A percentile compares a stretch with the other conserved stretches of the same genome.
These are phyloP conservation scores for Ecliptopera silaceata DNA, from an alignment of 2,888 invertebrate genomes.

Conservation along the genomic window DNA sequence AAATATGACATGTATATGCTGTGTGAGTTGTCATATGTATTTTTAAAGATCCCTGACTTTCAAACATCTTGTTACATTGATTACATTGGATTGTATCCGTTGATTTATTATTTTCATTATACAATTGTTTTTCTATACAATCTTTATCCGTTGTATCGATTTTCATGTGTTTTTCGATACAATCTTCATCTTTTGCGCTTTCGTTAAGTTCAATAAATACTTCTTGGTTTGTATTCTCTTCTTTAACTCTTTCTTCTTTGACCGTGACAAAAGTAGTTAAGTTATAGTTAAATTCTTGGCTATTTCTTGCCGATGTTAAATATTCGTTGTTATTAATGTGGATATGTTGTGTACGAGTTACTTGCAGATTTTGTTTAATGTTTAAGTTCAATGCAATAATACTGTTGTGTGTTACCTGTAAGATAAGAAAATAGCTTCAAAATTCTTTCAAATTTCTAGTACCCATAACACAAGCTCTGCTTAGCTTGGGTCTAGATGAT, in stretches of 20 bases:
- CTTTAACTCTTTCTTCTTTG: conserved; percentile 7
- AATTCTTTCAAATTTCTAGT: no score
- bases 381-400: neutral
- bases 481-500: no score
- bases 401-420: neutral
- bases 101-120: neutral
- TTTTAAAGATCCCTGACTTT: conserved; percentile 5
- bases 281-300: neutral
- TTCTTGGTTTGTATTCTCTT: conserved; percentile 5
- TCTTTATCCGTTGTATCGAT: neutral
- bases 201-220: neutral
- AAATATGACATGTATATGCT: conserved; percentile 1
- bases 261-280: neutral
- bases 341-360: neutral
- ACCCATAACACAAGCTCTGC: no score
- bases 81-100: neutral
- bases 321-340: neutral
- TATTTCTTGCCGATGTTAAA: neutral
- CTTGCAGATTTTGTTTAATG: neutral
- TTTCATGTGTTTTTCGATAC: neutral
- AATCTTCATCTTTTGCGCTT: neutral
- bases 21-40: conserved; percentile 5
- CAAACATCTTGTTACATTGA: conserved; percentile 6
- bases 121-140: neutral
- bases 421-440: neutral